A percentile compares a stretch with the other conserved stretches of the same genome.
Conservation (phyloP, 2,113 vertebrate species). For the Pungitius pungitius region DNA sequence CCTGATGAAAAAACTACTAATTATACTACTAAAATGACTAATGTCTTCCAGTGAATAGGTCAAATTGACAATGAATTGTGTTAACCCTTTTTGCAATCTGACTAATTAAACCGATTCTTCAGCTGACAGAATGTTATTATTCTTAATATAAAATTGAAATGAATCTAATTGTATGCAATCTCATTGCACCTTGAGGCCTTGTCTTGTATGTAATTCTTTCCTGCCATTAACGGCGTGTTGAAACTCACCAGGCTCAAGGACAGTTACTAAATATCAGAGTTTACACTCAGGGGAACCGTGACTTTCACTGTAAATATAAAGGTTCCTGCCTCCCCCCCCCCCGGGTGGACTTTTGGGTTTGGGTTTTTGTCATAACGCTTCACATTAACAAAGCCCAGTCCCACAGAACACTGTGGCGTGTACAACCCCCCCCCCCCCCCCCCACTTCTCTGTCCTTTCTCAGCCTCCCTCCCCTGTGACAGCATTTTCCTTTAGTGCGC, state of each 20-base stretch:
- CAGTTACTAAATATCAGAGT: constrained; percentile 4
- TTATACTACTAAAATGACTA: constrained; percentile 23
- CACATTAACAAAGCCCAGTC: constrained; percentile 22
- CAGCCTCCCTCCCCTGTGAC: constrained; percentile 9
- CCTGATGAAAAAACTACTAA: constrained; percentile 39
- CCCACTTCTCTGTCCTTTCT: constrained; percentile 35
- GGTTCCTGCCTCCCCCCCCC: constrained; percentile 59
- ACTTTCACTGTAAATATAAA: constrained; percentile 56
- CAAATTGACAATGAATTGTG: constrained; percentile 12
- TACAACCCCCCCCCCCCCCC: no score
- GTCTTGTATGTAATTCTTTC: constrained; percentile 9
- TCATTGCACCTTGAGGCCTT: background rate
- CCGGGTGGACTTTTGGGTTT: constrained; percentile 19
- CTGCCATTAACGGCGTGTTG: background rate
- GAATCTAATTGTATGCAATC: background rate
- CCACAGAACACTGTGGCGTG: constrained; percentile 6
- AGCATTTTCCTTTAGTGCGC: constrained; percentile 3
- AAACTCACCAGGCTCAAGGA: constrained; percentile 14
- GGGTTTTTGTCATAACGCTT: constrained; percentile 50
- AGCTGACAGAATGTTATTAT: background rate
- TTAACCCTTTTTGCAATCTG: background rate
- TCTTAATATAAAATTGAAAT: background rate
- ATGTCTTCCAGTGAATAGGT: constrained; percentile 23
- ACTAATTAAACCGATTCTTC: background rate
- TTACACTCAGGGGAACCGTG: constrained; percentile 39